Base-by-base conservation (phyloP, 2,113 vertebrate genomes). In the Vanacampus margaritifer region DNA sequence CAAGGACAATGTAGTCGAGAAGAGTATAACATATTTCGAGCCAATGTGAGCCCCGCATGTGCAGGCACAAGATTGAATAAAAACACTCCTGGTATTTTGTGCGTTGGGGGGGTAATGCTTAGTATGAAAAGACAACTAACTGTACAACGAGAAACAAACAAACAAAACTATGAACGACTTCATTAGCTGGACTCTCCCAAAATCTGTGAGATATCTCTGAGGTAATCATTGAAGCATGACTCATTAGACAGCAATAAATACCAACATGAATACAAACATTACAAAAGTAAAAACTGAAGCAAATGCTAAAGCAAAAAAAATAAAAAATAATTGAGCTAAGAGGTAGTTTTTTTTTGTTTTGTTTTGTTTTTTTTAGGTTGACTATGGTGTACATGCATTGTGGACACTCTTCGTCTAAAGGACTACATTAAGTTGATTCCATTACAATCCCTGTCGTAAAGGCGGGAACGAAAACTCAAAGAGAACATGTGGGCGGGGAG, bases 191-290 rank as follows among this genome's bases (percentile, higher is more conserved):
- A 91, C 83, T 87, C 89, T 88, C 85, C 87, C 89, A 90, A 26
- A 83, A 86, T 90, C 77, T 90, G 88, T 88, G 89, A 91, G 89
- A 91, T 87, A 89, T 92, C 88, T 89, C 82, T 91, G 91, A 92
- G 91, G 91, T 92, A 89, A 90, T 91, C 86, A 89, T 87, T 89
- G 82, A 88, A 88, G 80, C 90, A 89, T 90, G 89, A 90, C 86
- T 87, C 86, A 91, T 90, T 90, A 89, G 86, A 89, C 85, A 87
- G 86, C 87, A 92, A 92, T 92, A 92, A 92, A 92, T 92, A 92
- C 83, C 89, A 90, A 92, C 89, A 91, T 84, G 89, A 86, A 90
- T 91, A 91, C 88, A 91, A 92, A 91, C 90, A 91, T 90, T 88
- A 90, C 84, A 91, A 90, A 91, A 90, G 84, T 87, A 88, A 88